These are phyloP conservation scores for Steatocranus sp. DNA, from an alignment of 2,797 vertebrate species.

Conservation along the genomic window DNA sequence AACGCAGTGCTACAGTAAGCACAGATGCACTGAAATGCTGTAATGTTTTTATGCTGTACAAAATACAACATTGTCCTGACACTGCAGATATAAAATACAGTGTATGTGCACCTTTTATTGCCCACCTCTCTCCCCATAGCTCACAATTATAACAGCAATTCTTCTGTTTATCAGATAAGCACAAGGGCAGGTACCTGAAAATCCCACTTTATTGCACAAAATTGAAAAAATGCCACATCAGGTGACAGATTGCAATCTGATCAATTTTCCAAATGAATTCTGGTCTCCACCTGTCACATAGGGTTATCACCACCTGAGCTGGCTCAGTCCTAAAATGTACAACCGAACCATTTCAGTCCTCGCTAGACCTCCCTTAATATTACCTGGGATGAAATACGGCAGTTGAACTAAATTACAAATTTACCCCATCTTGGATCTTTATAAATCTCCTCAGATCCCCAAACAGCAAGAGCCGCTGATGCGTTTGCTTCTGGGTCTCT, in stretches of 20 bases:
- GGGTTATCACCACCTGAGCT: constrained; percentile 30
- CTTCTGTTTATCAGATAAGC: constrained; percentile 5
- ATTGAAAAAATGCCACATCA: constrained; percentile 27
- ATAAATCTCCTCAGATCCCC: constrained; percentile 4
- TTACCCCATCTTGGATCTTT: constrained; percentile 21
- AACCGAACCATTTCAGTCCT: constrained; percentile 22
- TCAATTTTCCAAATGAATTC: constrained; percentile 54
- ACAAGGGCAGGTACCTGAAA: not conserved
- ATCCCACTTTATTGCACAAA: constrained; percentile 26
- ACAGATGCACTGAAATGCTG: not conserved
- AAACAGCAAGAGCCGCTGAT: not conserved
- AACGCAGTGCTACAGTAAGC: not conserved
- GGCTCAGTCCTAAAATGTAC: constrained; percentile 16
- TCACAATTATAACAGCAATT: constrained; percentile 17
- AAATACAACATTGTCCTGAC: not conserved
- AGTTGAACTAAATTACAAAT: constrained; percentile 25
- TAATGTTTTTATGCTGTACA: not conserved
- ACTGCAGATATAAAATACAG: constrained; percentile 8
- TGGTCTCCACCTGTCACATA: constrained; percentile 35
- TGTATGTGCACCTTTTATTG: not conserved
- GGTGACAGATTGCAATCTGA: constrained; percentile 41
- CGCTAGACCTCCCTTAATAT: constrained; percentile 1
- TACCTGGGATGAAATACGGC: constrained; percentile 4
- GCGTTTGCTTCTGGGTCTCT: not conserved
- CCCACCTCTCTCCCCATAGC: not conserved